These are phyloP conservation scores for Aphaenogaster ashmeadi DNA, from an alignment of 1,140 invertebrate species.

Conservation along the genomic window DNA sequence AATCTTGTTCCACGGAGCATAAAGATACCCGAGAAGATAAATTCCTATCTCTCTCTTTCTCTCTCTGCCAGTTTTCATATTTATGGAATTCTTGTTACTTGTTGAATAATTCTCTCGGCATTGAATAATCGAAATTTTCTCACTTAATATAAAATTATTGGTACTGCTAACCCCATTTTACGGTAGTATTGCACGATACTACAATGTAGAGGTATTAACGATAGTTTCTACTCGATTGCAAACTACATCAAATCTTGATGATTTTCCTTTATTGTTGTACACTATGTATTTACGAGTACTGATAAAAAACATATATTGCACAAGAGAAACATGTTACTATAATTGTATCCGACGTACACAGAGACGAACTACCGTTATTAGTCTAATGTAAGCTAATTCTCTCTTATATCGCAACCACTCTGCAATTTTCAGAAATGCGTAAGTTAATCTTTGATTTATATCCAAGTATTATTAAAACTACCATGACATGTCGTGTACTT, in stretches of 20 bases:
- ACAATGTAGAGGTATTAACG: constrained; percentile 14
- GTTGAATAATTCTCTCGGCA: background rate
- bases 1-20: background rate
- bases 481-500: constrained; percentile 10
- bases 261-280: constrained; percentile 2
- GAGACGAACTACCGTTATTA: constrained; percentile 20
- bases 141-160: background rate
- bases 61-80: background rate
- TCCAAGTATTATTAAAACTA: background rate
- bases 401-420: background rate
- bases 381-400: constrained; percentile 26
- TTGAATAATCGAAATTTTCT: constrained; percentile 15
- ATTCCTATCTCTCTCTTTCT: background rate
- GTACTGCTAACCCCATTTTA: constrained; percentile 8
- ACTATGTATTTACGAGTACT: background rate
- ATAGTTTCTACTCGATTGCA: background rate
- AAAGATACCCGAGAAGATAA: background rate
- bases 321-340: constrained; percentile 33
- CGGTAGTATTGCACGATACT: background rate
- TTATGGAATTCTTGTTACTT: background rate
- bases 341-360: constrained; percentile 25
- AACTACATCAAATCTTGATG: background rate
- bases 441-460: constrained; percentile 35
- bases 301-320: constrained; percentile 28
- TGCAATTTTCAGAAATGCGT: background rate